Evolutionary conservation across 2,888 invertebrate genomes (phyloP).

Genomic region (Hyposoter didymator): DNA sequence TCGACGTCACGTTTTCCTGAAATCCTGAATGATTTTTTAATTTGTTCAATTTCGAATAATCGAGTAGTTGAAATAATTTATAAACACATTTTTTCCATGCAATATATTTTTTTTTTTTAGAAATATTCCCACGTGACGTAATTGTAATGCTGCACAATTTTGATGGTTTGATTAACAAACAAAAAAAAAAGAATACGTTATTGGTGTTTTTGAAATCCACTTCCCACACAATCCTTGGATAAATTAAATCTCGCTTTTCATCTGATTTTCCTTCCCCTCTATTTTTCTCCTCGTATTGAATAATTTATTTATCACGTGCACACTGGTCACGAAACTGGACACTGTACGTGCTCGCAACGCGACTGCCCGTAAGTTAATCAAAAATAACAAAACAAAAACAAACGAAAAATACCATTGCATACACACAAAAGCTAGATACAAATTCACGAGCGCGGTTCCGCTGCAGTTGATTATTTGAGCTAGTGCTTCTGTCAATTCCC

Average conservation of each 20-base stretch:
- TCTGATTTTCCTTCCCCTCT: slow-evolving; percentile 7
- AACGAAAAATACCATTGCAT: background rate
- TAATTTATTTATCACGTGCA: slow-evolving; percentile 73
- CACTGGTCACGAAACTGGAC: slow-evolving; percentile 73
- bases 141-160: slow-evolving; percentile 3
- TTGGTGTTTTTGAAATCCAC: background rate
- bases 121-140: background rate
- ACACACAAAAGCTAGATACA: slow-evolving; percentile 21
- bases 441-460: slow-evolving; percentile 25
- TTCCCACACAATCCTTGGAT: slow-evolving; percentile 4
- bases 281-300: slow-evolving; percentile 70
- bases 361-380: slow-evolving; percentile 79
- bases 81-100: background rate
- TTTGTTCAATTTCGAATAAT: background rate
- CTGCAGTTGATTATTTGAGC: slow-evolving; percentile 27
- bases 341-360: slow-evolving; percentile 69
- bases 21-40: background rate
- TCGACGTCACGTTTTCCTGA: background rate
- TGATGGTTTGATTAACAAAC: slow-evolving; percentile 35
- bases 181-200: background rate
- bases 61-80: background rate
- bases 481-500: background rate
- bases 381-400: slow-evolving; percentile 33
- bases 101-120: background rate
- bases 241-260: slow-evolving; percentile 3